Conservation (phyloP, 2,888 invertebrate genomes). For the Uloborus plumipes region DNA sequence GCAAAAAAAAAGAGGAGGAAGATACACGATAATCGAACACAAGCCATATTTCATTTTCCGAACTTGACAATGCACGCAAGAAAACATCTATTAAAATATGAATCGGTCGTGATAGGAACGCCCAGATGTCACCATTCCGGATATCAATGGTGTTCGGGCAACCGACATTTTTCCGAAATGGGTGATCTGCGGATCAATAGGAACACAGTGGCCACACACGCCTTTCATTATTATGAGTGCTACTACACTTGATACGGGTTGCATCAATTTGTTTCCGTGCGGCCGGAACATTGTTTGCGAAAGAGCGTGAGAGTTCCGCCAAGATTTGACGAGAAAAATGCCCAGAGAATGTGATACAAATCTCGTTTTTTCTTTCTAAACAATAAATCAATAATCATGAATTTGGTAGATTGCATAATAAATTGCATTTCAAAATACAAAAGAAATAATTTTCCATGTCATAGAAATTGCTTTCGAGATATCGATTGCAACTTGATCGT, state of each 20-base stretch:
- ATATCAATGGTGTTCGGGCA: slow-evolving; percentile 9
- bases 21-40: not conserved
- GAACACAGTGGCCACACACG: slow-evolving; percentile 15
- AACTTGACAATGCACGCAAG: not conserved
- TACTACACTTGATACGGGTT: slow-evolving; percentile 11
- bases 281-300: slow-evolving; percentile 15
- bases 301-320: not conserved
- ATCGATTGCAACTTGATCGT: too few relatives aligned
- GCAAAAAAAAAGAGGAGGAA: not conserved
- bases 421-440: too few relatives aligned
- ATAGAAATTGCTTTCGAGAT: too few relatives aligned
- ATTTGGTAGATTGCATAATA: too few relatives aligned
- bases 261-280: too few relatives aligned
- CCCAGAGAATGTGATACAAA: not conserved
- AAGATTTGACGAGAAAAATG: not conserved
- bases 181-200: slow-evolving; percentile 34
- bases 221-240: slow-evolving; percentile 56
- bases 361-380: not conserved
- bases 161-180: slow-evolving; percentile 17
- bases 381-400: not conserved
- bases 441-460: too few relatives aligned
- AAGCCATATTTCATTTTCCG: slow-evolving; percentile 1
- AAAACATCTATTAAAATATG: slow-evolving; percentile 15
- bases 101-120: slow-evolving; percentile 40
- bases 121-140: slow-evolving; percentile 34